Conservation (phyloP, 2,797 vertebrate species). For the Parauchenoglanis punctatus region DNA sequence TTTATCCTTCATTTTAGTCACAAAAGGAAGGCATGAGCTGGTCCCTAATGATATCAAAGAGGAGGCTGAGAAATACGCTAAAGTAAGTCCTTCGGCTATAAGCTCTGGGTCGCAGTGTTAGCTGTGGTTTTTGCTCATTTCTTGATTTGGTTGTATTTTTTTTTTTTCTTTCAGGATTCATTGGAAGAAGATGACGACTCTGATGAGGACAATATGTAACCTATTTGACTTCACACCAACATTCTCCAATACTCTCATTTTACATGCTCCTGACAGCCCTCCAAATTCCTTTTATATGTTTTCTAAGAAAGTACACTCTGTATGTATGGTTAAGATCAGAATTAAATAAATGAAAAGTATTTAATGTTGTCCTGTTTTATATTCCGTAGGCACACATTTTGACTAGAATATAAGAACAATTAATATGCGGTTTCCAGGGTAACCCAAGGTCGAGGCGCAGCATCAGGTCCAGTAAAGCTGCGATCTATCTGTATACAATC, state of each 20-base stretch:
- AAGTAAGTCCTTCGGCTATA: conserved; percentile 76
- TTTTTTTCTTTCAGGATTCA: conserved; percentile 82
- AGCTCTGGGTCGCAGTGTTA: background rate
- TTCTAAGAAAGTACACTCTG: conserved; percentile 55
- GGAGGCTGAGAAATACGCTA: conserved; percentile 97
- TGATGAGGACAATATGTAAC: conserved; percentile 98
- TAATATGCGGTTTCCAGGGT: background rate
- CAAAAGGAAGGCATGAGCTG: conserved; percentile 92
- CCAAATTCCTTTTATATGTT: conserved; percentile 67
- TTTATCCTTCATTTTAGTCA: conserved; percentile 77
- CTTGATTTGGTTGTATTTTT: background rate
- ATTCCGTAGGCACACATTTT: background rate
- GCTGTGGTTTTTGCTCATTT: background rate
- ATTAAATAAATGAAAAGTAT: background rate
- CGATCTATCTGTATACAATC: background rate
- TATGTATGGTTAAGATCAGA: background rate
- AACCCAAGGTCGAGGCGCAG: background rate
- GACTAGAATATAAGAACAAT: background rate
- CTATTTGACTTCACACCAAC: conserved; percentile 8
- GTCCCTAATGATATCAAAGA: conserved; percentile 95
- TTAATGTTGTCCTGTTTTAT: background rate
- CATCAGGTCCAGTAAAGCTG: background rate
- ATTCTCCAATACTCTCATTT: conserved; percentile 22
- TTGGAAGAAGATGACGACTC: conserved; percentile 98
- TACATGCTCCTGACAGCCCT: conserved; percentile 27